A percentile compares a stretch with the other conserved stretches of the same genome.
Conservation (phyloP, 2,797 vertebrate genomes). For the Neostethus bicornis region DNA sequence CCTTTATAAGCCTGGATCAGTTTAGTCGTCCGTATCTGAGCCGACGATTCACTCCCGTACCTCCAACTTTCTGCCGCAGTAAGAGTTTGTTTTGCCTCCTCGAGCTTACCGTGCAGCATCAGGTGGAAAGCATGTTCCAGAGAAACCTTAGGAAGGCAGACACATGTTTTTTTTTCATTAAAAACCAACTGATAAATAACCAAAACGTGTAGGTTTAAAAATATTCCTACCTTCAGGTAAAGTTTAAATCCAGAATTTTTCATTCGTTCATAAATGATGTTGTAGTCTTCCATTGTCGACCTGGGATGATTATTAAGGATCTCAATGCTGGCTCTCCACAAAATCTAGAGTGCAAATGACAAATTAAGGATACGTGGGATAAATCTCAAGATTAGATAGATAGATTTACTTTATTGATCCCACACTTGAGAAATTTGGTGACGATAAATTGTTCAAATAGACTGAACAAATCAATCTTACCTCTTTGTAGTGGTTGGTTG, state of each 20-base stretch:
- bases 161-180: background rate
- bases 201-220: background rate
- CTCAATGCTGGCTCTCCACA: constrained; percentile 90
- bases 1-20: constrained; percentile 88
- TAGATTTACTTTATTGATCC: too few relatives aligned
- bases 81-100: constrained; percentile 84
- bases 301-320: constrained; percentile 87
- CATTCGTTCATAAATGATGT: constrained; percentile 85
- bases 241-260: constrained; percentile 85
- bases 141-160: constrained; percentile 76
- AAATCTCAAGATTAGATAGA: background rate
- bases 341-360: constrained; percentile 68
- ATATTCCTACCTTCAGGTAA: constrained; percentile 83
- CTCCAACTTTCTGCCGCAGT: constrained; percentile 87
- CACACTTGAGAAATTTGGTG: too few relatives aligned
- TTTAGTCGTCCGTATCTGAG: constrained; percentile 75
- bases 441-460: background rate
- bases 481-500: constrained; percentile 66
- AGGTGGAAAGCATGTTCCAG: constrained; percentile 89
- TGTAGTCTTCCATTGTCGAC: constrained; percentile 82
- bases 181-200: background rate
- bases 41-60: constrained; percentile 75
- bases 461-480: constrained; percentile 55
- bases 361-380: background rate
- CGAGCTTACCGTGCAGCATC: constrained; percentile 80